Base-by-base conservation (phyloP, 1,140 invertebrate genomes). In the Hirudo medicinalis region DNA sequence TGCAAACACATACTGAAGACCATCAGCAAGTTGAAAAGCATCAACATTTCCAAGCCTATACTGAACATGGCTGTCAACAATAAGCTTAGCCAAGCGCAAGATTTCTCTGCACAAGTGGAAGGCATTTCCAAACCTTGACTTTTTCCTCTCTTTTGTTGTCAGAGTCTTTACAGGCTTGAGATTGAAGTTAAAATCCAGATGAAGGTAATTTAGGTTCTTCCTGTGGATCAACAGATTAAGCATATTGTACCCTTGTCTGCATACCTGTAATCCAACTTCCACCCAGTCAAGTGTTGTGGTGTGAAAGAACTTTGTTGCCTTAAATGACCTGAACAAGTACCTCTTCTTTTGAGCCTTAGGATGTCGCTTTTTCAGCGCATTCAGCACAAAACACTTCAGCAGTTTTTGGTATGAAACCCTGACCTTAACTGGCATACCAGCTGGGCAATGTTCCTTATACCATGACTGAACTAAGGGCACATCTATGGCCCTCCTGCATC, bases 171-270 rank as follows among this genome's bases (percentile, higher is more conserved):
- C 96, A 0, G 97, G 97, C 82, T 99, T 99, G 79, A 99, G 86
- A 81, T 99, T 99, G 79, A 99, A 99, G 83, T 99, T 99, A 80
- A 99, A 99, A 85, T 99, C 97, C 80, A 99, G 86, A 87, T 99
- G 97, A 40, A 99, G 86, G 80, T 99, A 99, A 80, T 99, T 99
- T 13, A 99, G 86, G 83, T 99, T 99, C 82, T 99, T 99, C 67
- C 97, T 89, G 84, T 99, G 97, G 79, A 99, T 99, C 66, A 99
- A 84, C 54, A 99, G 84, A 82, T 99, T 99, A 15, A 99, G 84
- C 97, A 99, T 99, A 81, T 99, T 99, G 83, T 99, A 99, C 19
- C 97, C 97, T 82, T 99, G 97, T 19, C 96, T 86, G 80, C 97
- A 98, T 0, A 99, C 97, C 85, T 87, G 86, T 9, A 99, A 82